Evolutionary conservation across 2,797 vertebrate species (phyloP), one percentile per base, ranked within the genome.

Genomic region (Ciconia nigra): DNA sequence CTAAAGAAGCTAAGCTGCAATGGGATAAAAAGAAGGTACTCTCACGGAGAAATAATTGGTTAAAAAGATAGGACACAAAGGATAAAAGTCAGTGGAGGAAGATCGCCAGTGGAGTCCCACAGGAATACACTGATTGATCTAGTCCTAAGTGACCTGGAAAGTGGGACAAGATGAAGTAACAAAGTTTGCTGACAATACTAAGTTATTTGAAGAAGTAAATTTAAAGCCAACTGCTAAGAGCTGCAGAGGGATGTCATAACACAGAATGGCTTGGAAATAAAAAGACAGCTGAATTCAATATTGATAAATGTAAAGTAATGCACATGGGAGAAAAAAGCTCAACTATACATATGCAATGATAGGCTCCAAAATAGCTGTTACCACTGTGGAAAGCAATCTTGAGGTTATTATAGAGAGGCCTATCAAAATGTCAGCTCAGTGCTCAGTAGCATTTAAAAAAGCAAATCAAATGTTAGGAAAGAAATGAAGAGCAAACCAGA

Each of bases 221-320:
- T 69, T 94, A 77, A 87, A 95, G 72, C 87, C 80, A 90, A 39
- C 46, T 79, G 52, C 84, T 92, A 78, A 92, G 29, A 95, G 72
- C 66, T 93, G 71, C 76, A 93, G 65, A 69, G 9, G 33, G 28
- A 76, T 86, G 35, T 67, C 63, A 61, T 91, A 86, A 87, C 33
- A 83, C 37, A 83, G 46, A 91, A 86, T 91, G 84, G 81, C 69
- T 92, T 89, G 69, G 84, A 92, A 95, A 93, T 86, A 91, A 85
- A 96, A 95, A 89, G 35, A 84, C 67, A 91, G 49, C 52, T 62
- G 69, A 81, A 86, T 91, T 89, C 95, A 95, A 69, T 94, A 95
- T 89, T 91, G 94, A 95, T 81, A 95, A 96, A 95, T 71, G 78
- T 54, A 67, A 95, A 83, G 78, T 65, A 95, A 96, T 92, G 79